Evolutionary conservation across 2,888 invertebrate species (phyloP).

Genomic region (Tuberolachnus salignus): DNA sequence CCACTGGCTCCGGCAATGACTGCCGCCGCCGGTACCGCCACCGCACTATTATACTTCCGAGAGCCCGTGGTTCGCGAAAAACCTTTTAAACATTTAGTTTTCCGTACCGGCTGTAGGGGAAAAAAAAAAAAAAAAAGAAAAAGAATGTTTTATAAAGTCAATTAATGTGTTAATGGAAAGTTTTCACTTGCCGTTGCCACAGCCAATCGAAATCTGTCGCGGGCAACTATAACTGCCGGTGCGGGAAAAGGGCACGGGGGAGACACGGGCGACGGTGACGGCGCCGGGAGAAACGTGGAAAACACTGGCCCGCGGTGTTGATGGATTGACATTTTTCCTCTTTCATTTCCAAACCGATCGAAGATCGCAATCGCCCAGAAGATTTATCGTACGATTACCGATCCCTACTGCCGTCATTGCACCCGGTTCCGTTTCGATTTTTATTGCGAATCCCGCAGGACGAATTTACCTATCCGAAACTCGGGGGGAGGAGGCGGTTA

Average conservation of each 20-base stretch:
- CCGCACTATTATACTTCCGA: not conserved
- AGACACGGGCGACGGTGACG: not conserved
- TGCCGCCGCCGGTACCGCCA: not conserved
- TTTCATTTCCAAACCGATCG: constrained; percentile 30
- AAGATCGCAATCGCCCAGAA: constrained; percentile 42
- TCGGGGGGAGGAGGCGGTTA: not conserved
- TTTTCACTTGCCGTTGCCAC: not conserved
- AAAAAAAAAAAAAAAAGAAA: constrained; percentile 15
- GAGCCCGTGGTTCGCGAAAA: not conserved
- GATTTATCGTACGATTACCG: constrained; percentile 46
- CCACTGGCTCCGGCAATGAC: not conserved
- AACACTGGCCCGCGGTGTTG: constrained; percentile 13
- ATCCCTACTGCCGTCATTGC: not conserved
- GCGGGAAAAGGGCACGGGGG: no score
- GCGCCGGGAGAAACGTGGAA: constrained; percentile 18
- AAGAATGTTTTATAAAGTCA: constrained; percentile 3
- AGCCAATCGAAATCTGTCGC: not conserved
- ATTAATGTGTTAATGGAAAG: constrained; percentile 40
- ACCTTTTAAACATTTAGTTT: constrained; percentile 11
- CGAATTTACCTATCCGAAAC: constrained; percentile 33
- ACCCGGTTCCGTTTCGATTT: constrained; percentile 15
- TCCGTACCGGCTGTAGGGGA: not conserved
- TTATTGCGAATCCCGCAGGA: constrained; percentile 29
- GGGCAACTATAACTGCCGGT: not conserved
- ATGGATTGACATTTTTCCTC: constrained; percentile 37